These are phyloP conservation scores for Alligator mississippiensis DNA, from an alignment of 2,113 vertebrate genomes.

Conservation along the genomic window DNA sequence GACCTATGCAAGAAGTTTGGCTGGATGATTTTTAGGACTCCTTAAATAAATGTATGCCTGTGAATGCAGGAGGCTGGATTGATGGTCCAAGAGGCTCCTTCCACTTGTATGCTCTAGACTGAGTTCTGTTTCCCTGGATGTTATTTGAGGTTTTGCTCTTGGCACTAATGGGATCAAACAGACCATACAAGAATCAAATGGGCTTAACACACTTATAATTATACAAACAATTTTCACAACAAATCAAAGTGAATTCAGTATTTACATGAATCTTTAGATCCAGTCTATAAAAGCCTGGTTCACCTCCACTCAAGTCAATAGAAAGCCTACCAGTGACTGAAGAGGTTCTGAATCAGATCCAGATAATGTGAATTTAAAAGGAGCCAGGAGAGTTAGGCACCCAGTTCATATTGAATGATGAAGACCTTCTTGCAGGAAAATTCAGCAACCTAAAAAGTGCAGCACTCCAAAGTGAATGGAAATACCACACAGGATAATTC, in stretches of 20 bases:
- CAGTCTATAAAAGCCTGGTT: neutral
- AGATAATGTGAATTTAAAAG: neutral
- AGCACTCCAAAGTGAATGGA: neutral
- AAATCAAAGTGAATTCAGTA: neutral
- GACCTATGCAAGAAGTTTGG: too few relatives aligned
- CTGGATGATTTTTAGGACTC: too few relatives aligned
- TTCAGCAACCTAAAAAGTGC: neutral
- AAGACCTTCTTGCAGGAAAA: neutral
- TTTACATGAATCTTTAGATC: neutral
- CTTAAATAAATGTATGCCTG: too few relatives aligned
- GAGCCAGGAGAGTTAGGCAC: neutral
- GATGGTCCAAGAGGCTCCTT: too few relatives aligned
- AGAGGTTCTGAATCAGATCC: neutral
- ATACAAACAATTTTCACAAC: neutral
- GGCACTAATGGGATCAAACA: conserved; percentile 14
- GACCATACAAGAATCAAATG: neutral
- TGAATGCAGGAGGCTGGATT: too few relatives aligned
- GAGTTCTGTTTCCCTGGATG: conserved; percentile 35
- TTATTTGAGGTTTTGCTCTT: conserved; percentile 17
- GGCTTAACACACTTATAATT: conserved; percentile 45
- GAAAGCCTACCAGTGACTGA: neutral
- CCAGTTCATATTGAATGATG: neutral
- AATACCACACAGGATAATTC: neutral
- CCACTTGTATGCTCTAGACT: too few relatives aligned
- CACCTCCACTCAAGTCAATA: neutral